A percentile compares a stretch with the other conserved stretches of the same genome.
phyloP scores from a whole-genome alignment of 92 coral and sea anemone genomes.

The Siderastrea siderea region DNA sequence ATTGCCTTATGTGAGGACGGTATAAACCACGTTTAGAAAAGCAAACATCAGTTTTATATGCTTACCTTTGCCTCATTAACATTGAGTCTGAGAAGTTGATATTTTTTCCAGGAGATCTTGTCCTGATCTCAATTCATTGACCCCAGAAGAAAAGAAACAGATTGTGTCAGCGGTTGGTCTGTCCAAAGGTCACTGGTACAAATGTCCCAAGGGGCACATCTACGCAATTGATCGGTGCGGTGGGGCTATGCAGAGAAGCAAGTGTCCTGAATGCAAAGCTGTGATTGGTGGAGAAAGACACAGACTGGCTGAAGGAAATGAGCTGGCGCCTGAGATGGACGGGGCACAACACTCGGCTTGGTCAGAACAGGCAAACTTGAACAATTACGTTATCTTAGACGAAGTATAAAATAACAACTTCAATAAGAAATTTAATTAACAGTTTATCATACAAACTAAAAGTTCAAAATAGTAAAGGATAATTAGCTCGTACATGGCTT shows the following conservation, averaged over 20 bases:
- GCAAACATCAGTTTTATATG: too few species aligned
- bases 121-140: conserved; percentile 46
- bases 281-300: conserved; percentile 85
- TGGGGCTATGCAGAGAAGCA: conserved; percentile 66
- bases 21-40: too few species aligned
- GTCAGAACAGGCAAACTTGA: conserved; percentile 94
- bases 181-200: conserved; percentile 83
- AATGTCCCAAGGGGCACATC: too few species aligned
- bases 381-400: conserved; percentile 57
- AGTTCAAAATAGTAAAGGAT: too few species aligned
- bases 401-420: not conserved
- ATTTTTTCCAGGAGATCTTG: not conserved
- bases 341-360: conserved; percentile 80
- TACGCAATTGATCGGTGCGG: too few species aligned
- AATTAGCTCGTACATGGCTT: too few species aligned
- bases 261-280: conserved; percentile 85
- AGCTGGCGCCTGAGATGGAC: too few species aligned
- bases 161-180: conserved; percentile 82
- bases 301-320: conserved; percentile 19
- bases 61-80: too few species aligned
- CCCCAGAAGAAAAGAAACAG: conserved; percentile 74
- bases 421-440: too few species aligned
- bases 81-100: not conserved
- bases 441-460: too few species aligned
- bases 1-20: too few species aligned